Evolutionary conservation across 2,113 vertebrate genomes (phyloP), one percentile per base, ranked within the genome.

Genomic region (Onychostoma macrolepis): DNA sequence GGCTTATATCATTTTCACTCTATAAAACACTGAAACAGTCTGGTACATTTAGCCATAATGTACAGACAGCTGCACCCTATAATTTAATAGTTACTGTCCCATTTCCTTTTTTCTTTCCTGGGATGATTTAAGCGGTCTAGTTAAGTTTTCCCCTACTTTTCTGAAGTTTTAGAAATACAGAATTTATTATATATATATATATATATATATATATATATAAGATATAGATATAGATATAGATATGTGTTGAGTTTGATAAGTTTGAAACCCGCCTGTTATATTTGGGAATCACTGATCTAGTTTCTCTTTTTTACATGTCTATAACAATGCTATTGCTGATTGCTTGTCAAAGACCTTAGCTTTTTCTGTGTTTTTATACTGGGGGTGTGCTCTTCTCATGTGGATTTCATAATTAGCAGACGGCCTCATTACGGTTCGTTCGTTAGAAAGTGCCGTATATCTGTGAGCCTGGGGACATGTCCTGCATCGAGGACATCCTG

Each of bases 391-490:
- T 85, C 36, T 88, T 36, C 72, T 89, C 24, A 30, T 50, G 43
- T 80, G 81, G 48, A 41, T 83, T 84, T 86, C 84, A 41, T 88
- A 86, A 92, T 88, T 84, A 90, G 56, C 81, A 38, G 36, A 33
- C 58, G 85, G 41, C 89, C 89, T 89, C 84, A 69, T 91, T 90
- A 65, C 48, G 56, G 38, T 89, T 87, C 53, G 12, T 71, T 85
- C 53, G 12, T 71, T 85, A 83, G 72, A 65, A 81, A 24, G 81
- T 78, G 79, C 36, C 12, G 24, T 83, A 48, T 50, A 53, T 82
- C 53, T 61, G 15, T 26, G 56, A 36, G 80, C 89, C 89, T 38
- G 83, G 89, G 87, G 91, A 87, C 76, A n/a, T 72, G 82, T 76
- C 56, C 84, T 45, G 58, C 86, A 90, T 90, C 36, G 28, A 89